A percentile compares a stretch with the other conserved stretches of the same genome.
phyloP scores from a whole-genome alignment of 1,140 invertebrate genomes.

The Harpegnathos saltator region DNA sequence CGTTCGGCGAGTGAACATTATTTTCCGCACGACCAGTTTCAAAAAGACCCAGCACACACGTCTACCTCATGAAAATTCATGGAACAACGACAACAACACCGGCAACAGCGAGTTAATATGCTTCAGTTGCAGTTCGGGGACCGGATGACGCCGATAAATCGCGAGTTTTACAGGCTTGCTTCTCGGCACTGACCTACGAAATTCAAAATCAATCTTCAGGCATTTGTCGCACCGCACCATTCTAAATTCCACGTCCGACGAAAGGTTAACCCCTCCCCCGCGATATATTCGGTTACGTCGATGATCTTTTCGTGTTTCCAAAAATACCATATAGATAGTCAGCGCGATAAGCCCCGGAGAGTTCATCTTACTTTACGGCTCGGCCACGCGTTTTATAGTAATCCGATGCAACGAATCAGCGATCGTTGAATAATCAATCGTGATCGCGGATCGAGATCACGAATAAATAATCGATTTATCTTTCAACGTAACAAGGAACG shows the following conservation, averaged over 20 bases:
- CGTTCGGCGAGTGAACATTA: background rate
- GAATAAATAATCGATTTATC: background rate
- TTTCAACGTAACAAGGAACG: background rate
- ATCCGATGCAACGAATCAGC: background rate
- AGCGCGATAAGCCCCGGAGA: background rate
- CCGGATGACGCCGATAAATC: slow-evolving; percentile 17
- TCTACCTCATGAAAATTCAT: slow-evolving; percentile 39
- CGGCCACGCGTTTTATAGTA: background rate
- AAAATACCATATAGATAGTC: background rate
- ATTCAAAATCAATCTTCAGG: background rate
- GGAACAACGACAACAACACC: no score
- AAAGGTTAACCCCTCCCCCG: background rate
- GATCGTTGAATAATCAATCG: background rate
- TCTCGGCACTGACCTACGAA: slow-evolving; percentile 40
- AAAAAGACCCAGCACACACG: background rate
- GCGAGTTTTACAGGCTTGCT: background rate
- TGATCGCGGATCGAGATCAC: background rate
- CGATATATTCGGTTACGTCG: background rate
- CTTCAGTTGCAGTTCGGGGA: slow-evolving; percentile 4
- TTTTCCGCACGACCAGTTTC: background rate
- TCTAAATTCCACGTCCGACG: background rate
- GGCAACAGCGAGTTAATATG: slow-evolving; percentile 13
- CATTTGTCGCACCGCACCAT: background rate
- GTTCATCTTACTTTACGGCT: background rate
- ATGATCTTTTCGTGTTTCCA: background rate